Evolutionary conservation across 1,140 invertebrate species (phyloP).

Genomic region (Bombus polaris): DNA sequence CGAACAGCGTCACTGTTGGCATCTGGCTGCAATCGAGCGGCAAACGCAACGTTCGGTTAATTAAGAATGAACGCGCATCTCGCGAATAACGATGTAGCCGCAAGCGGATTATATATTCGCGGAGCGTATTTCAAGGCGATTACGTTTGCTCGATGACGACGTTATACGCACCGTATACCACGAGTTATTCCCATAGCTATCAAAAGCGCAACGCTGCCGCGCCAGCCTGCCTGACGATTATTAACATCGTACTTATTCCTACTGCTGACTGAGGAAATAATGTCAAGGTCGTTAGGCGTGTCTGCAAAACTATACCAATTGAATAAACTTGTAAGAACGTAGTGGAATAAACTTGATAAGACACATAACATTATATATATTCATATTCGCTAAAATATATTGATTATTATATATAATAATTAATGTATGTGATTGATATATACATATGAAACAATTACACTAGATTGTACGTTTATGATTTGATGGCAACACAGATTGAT

Average conservation of each 20-base stretch:
- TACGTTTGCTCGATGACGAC: conserved; percentile 61
- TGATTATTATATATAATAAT: too few relatives aligned
- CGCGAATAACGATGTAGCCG: conserved; percentile 22
- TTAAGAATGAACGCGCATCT: conserved; percentile 25
- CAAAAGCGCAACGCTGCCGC: conserved; percentile 17
- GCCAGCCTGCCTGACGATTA: conserved; percentile 16
- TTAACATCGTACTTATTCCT: conserved; percentile 24
- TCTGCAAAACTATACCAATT: background rate
- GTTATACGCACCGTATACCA: conserved; percentile 12
- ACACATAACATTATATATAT: too few relatives aligned
- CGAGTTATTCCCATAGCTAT: conserved; percentile 54
- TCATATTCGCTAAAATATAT: too few relatives aligned
- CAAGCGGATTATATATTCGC: conserved; percentile 52
- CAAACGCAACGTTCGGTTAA: conserved; percentile 20
- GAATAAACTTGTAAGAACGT: too few relatives aligned
- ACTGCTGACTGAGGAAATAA: conserved; percentile 42
- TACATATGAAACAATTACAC: too few relatives aligned
- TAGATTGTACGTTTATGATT: too few relatives aligned
- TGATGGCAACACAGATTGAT: too few relatives aligned
- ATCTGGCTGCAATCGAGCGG: background rate
- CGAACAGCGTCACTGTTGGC: background rate
- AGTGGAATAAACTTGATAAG: background rate
- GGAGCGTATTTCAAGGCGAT: conserved; percentile 50
- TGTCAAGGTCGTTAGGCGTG: conserved; percentile 51
- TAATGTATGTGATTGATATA: too few relatives aligned